Conservation (phyloP, 2,888 invertebrate genomes). For the Synanthedon myopaeformis region DNA sequence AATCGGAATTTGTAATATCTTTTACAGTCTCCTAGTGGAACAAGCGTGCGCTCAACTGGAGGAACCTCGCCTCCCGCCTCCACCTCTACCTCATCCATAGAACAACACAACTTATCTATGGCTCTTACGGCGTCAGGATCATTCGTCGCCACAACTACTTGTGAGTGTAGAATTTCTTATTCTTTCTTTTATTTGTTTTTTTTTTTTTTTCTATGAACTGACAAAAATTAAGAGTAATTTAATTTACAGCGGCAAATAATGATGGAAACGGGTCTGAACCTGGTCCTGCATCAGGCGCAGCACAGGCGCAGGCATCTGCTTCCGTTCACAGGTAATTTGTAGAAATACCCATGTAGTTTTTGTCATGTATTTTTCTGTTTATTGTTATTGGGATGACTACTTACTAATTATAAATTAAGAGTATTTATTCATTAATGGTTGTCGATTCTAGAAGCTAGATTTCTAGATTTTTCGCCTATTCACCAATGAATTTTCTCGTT, state of each 20-base stretch:
- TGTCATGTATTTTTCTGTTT: no score
- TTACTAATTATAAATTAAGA: no score
- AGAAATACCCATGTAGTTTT: no score
- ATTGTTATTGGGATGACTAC: no score
- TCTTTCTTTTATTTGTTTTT: no score
- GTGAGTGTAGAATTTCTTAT: constrained; percentile 23
- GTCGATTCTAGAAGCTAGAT: no score
- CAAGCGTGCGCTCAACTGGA: constrained; percentile 49
- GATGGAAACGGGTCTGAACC: constrained; percentile 33
- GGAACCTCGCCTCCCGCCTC: constrained; percentile 57
- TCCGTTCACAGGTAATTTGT: constrained; percentile 35
- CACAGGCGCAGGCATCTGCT: constrained; percentile 39
- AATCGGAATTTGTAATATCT: no score
- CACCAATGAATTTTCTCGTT: no score
- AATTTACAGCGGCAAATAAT: constrained; percentile 19
- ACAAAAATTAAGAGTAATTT: neutral
- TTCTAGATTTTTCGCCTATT: no score
- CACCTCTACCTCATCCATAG: constrained; percentile 61
- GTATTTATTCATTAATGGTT: no score
- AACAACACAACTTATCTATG: constrained; percentile 52
- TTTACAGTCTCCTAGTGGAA: constrained; percentile 51
- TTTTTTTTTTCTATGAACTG: no score
- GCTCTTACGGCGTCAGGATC: constrained; percentile 60
- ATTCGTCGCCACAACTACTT: constrained; percentile 43
- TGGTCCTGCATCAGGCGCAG: constrained; percentile 34